Conservation (phyloP, 2,888 invertebrate genomes). For the Miltochrista miniata region DNA sequence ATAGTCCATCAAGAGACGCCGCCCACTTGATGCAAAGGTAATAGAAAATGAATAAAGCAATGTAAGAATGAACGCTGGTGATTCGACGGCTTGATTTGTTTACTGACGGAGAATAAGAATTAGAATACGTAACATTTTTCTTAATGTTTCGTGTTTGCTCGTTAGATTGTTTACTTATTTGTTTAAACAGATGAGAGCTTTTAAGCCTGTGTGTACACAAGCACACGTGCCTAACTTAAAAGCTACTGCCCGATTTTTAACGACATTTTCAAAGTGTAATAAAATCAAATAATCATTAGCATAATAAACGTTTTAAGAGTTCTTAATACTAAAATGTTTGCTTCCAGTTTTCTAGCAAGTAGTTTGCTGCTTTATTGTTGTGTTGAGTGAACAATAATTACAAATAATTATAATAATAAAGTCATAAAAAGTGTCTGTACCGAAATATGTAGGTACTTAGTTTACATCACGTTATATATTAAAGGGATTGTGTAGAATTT, state of each 20-base stretch:
- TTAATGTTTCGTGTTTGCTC: conserved; percentile 25
- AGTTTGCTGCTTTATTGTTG: too few species aligned
- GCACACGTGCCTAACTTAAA: conserved; percentile 21
- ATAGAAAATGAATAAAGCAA: too few species aligned
- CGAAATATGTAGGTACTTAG: too few species aligned
- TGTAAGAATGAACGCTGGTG: too few species aligned
- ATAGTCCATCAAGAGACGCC: too few species aligned
- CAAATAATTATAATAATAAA: too few species aligned
- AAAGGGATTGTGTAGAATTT: too few species aligned
- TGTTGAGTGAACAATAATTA: too few species aligned
- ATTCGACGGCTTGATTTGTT: conserved; percentile 12
- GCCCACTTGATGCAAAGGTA: too few species aligned
- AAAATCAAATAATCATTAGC: conserved; percentile 26
- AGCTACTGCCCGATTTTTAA: conserved; percentile 28
- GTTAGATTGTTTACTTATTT: conserved; percentile 28
- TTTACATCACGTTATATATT: too few species aligned
- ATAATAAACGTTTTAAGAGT: not conserved
- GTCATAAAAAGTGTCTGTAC: too few species aligned
- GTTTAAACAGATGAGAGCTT: conserved; percentile 30
- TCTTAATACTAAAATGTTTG: not conserved
- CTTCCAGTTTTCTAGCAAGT: not conserved
- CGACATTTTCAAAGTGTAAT: conserved; percentile 30
- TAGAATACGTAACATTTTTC: conserved; percentile 33
- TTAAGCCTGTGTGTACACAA: conserved; percentile 27
- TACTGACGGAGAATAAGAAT: conserved; percentile 17